Evolutionary conservation across 2,797 vertebrate species (phyloP).

Genomic region (Myotis findleyi): DNA sequence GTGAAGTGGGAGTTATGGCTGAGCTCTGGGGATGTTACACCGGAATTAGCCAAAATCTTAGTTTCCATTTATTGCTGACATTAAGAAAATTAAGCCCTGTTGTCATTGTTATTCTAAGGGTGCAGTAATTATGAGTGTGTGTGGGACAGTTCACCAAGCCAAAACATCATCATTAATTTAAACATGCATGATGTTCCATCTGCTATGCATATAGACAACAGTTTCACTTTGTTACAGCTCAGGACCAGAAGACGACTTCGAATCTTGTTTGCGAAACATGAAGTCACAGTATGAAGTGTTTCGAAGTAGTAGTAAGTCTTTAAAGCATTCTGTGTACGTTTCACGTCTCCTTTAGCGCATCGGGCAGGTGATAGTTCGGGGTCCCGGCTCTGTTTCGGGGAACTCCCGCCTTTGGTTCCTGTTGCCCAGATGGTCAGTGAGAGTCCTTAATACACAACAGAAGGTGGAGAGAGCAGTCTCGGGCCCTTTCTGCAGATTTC

Average conservation of each 20-base stretch:
- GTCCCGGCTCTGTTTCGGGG: neutral
- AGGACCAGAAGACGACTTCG: constrained; percentile 92
- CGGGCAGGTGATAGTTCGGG: neutral
- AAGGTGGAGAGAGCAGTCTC: neutral
- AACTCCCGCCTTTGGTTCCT: neutral
- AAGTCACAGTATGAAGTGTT: constrained; percentile 96
- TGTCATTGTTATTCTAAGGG: constrained; percentile 31
- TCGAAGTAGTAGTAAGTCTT: constrained; percentile 94
- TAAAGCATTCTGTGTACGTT: constrained; percentile 28
- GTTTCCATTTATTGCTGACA: neutral
- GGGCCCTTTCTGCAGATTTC: neutral
- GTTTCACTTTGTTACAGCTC: constrained; percentile 86
- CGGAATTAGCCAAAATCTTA: neutral
- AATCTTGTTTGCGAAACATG: constrained; percentile 92
- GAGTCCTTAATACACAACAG: neutral
- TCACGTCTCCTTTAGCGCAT: neutral
- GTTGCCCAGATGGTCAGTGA: neutral
- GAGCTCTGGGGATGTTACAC: constrained; percentile 14
- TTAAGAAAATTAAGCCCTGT: neutral
- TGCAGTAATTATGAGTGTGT: neutral
- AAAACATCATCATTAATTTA: neutral
- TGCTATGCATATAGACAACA: neutral
- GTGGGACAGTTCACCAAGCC: neutral
- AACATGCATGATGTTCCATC: neutral
- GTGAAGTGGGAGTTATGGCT: neutral